These are phyloP conservation scores for Pseudomyrmex gracilis DNA, from an alignment of 1,140 invertebrate genomes.

Conservation along the genomic window DNA sequence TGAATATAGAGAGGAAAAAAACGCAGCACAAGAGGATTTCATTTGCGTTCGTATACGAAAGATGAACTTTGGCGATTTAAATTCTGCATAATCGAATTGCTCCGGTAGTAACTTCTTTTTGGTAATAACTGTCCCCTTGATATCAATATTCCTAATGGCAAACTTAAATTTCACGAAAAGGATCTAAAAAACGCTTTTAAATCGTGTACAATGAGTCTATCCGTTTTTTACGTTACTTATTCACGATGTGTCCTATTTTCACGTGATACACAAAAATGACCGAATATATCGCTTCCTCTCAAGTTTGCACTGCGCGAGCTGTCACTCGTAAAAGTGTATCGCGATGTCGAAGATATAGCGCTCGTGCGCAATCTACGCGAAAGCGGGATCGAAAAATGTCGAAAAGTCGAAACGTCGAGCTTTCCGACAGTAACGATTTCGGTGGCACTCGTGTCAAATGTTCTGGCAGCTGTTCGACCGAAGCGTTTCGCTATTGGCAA, in stretches of 20 bases:
- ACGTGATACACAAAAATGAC: not conserved
- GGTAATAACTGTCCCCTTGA: not conserved
- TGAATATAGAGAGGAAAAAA: not conserved
- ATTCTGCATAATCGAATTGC: slow-evolving; percentile 42
- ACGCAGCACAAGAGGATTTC: slow-evolving; percentile 15
- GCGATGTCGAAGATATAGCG: slow-evolving; percentile 23
- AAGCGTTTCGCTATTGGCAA: slow-evolving; percentile 60
- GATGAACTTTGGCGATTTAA: slow-evolving; percentile 58
- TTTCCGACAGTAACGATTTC: slow-evolving; percentile 39
- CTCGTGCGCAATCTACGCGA: slow-evolving; percentile 33
- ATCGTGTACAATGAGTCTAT: not conserved
- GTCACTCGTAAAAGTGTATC: slow-evolving; percentile 49
- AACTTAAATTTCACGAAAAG: slow-evolving; percentile 25
- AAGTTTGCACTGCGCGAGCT: not conserved
- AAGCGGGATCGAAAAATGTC: slow-evolving; percentile 42
- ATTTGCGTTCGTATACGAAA: slow-evolving; percentile 11
- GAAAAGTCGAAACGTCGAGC: slow-evolving; percentile 49
- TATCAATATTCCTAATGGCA: slow-evolving; percentile 29
- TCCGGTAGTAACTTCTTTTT: slow-evolving; percentile 34
- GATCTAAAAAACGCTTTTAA: not conserved
- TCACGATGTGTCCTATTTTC: not conserved
- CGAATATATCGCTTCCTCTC: not conserved
- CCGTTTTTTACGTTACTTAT: not conserved
- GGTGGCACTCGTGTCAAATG: slow-evolving; percentile 54
- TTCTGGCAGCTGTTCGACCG: slow-evolving; percentile 56